Base-by-base conservation (phyloP, 1,140 invertebrate genomes). In the Polypedilum vanderplanki region DNA sequence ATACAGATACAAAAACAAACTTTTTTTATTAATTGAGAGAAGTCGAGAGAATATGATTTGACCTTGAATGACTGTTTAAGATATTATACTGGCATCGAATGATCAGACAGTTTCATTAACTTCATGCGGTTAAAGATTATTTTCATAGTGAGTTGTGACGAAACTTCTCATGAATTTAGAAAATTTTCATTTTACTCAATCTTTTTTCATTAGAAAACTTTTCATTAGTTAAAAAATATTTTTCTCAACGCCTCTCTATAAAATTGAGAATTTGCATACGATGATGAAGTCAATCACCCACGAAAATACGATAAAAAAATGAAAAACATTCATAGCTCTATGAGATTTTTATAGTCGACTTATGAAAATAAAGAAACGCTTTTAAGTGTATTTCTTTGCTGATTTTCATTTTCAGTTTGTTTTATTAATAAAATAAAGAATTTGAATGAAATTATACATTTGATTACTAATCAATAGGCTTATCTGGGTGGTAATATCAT, bases 231-330 rank as follows among this genome's bases (percentile, higher is more conserved):
- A n/a, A n/a, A n/a, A n/a, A 33, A 33, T 3, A 33, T 33, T 33
- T 5, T 33, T 5, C 5, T 33, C 24, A 33, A 33, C 24, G 46
- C 46, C n/a, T n/a, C 4, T 57, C 46, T 57, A n/a, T 57, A 57
- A 57, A 57, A 57, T 57, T 57, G 46, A 57, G 15, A 57, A 57
- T 57, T 57, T 57, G 46, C 46, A 57, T 57, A 12, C n/a, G 46
- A 57, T n/a, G n/a, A n/a, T n/a, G n/a, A n/a, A 57, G 46, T 57
- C 46, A 57, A 57, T 57, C 46, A 57, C 46, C 46, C 46, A 57
- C 46, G 46, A n/a, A 57, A 57, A 57, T 57, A 57, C n/a, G n/a
- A 57, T 57, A 57, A 57, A 57, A 46, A 46, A 57, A 57, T 57
- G 12, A 15, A 57, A n/a, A 57, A 57, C 46, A n/a, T 33, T 33